Evolutionary conservation across 2,888 invertebrate species (phyloP).

Genomic region (Clunio marinus): DNA sequence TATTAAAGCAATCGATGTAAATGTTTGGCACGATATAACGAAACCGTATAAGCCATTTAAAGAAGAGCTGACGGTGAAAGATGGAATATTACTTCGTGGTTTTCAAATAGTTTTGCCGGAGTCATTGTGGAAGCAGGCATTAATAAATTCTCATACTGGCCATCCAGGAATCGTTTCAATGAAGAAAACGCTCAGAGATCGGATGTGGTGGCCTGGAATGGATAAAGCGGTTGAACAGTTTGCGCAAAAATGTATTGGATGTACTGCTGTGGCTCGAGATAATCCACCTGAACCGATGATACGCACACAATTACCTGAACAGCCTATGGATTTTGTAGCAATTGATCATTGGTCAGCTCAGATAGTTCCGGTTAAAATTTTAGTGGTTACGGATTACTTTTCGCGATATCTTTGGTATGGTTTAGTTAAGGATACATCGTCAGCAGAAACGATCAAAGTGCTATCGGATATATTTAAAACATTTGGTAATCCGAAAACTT

Average conservation of each 20-base stretch:
- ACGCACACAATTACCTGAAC: not conserved
- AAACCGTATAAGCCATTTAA: not conserved
- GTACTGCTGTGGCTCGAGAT: not conserved
- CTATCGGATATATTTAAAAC: not conserved
- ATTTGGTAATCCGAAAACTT: not conserved
- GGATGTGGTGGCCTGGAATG: not conserved
- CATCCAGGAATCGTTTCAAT: not conserved
- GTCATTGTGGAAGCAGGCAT: not conserved
- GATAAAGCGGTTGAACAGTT: not conserved
- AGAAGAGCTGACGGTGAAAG: not conserved
- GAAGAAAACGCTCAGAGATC: not conserved
- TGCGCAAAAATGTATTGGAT: not conserved
- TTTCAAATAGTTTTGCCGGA: not conserved
- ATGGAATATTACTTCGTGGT: not conserved
- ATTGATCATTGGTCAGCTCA: not conserved
- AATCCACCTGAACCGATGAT: not conserved
- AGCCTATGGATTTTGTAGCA: not conserved
- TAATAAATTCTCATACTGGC: not conserved
- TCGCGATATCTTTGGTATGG: not conserved
- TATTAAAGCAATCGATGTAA: not conserved
- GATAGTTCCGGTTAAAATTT: not conserved
- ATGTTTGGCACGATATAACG: not conserved
- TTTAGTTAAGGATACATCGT: not conserved
- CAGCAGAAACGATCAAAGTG: not conserved
- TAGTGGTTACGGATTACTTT: not conserved